A percentile compares a stretch with the other conserved stretches of the same genome.
phyloP scores from a whole-genome alignment of 2,113 vertebrate species.

The Struthidea cinerea region DNA sequence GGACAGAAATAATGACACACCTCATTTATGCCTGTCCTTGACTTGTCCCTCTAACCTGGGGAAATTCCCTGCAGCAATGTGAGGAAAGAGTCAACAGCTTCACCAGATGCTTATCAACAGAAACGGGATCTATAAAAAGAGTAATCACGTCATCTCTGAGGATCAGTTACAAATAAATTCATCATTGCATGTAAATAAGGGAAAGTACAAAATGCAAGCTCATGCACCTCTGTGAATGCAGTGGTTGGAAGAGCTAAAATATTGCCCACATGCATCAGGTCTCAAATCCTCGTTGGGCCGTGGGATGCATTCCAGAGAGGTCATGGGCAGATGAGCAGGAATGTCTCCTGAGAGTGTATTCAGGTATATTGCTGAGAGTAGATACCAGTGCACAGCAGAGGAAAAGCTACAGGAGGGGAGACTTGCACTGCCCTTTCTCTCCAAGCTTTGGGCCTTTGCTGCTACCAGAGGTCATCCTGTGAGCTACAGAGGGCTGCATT shows the following conservation, averaged over 20 bases:
- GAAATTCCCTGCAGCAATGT: background rate
- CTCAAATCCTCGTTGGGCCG: background rate
- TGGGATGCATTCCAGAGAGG: background rate
- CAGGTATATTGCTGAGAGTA: background rate
- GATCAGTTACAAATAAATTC: background rate
- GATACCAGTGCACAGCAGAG: background rate
- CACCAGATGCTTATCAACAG: background rate
- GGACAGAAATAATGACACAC: background rate
- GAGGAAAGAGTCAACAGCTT: background rate
- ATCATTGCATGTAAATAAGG: background rate
- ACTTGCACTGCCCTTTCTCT: background rate
- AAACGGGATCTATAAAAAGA: background rate
- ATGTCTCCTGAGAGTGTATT: background rate
- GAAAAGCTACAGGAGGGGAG: background rate
- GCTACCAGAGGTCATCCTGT: background rate
- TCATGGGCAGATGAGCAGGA: background rate
- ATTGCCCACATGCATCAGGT: background rate
- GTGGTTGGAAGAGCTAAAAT: background rate
- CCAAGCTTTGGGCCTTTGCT: background rate
- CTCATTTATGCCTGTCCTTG: background rate
- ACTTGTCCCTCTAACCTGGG: background rate
- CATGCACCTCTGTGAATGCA: background rate
- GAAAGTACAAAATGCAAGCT: background rate
- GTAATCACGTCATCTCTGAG: background rate
- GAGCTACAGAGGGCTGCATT: background rate